These are phyloP conservation scores for Cryptoblepharus egeriae DNA, from an alignment of 2,797 vertebrate species.

Conservation along the genomic window DNA sequence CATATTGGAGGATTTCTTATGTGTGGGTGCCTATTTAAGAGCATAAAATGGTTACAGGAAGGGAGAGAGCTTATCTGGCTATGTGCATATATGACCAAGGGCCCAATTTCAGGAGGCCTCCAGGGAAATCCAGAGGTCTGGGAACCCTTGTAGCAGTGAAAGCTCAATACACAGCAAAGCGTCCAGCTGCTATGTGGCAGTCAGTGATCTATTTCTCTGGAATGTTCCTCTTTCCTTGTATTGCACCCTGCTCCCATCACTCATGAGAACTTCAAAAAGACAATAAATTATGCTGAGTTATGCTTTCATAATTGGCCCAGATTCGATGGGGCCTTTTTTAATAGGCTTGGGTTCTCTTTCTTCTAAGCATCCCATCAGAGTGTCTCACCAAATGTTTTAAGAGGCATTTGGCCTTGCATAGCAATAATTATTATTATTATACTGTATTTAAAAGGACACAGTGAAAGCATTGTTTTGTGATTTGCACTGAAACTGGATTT, in stretches of 20 bases:
- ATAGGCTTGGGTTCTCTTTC: constrained; percentile 49
- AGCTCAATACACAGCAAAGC: too few relatives aligned
- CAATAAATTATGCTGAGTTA: neutral
- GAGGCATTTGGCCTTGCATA: constrained; percentile 30
- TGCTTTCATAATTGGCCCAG: neutral
- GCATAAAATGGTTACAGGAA: too few relatives aligned
- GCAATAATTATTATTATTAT: constrained; percentile 53
- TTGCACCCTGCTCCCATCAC: too few relatives aligned
- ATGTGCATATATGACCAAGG: too few relatives aligned
- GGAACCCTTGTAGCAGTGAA: neutral
- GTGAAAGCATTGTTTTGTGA: constrained; percentile 29
- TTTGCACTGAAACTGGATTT: neutral
- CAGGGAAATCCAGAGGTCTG: too few relatives aligned
- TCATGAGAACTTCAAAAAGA: neutral
- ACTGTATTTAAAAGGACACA: constrained; percentile 48
- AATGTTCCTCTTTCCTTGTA: neutral
- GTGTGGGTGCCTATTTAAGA: too few relatives aligned
- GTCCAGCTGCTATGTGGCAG: neutral
- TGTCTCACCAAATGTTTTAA: constrained; percentile 48
- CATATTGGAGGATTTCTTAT: too few relatives aligned
- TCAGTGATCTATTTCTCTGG: neutral
- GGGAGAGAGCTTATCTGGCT: too few relatives aligned
- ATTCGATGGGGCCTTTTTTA: constrained; percentile 12
- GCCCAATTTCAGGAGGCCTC: too few relatives aligned
- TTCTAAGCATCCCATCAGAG: neutral